Base-by-base conservation (phyloP, 2,113 vertebrate genomes). In the Phalacrocorax aristotelis region DNA sequence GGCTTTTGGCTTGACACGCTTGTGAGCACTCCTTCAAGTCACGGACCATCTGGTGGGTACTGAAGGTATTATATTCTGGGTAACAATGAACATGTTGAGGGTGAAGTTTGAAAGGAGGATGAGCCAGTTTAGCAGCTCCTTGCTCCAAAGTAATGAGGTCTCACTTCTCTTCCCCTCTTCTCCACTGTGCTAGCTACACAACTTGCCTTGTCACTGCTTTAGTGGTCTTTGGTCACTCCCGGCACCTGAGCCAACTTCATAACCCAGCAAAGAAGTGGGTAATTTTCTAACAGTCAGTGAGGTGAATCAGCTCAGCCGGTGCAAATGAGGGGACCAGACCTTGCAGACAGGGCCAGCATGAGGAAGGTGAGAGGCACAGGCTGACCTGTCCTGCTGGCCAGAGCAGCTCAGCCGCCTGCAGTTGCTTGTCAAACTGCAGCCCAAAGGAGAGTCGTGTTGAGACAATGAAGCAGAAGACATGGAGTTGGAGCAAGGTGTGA, bases 261-360 rank as follows among this genome's bases (percentile, higher is more conserved):
- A 75, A 84, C 32, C 15, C 23, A n/a, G 57, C n/a, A 70, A 65
- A 65, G 44, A 13, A 36, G 32, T 14, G 22, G 10, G 27, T 44
- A 15, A 44, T 84, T 84, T 93, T 51, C 60, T 65, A 52, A 18
- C 0, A 2, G 23, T 61, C 26, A 36, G 13, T 48, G 36, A 90
- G 64, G 11, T 44, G 40, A 62, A 75, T 57, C 40, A 46, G n/a
- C 27, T 44, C 40, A n/a, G 36, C 36, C 74, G 77, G 6, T 57
- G 55, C 36, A 62, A 75, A 79, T 0, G 0, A 55, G 15, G 9
- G 11, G 38, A 44, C 2, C 0, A 5, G 15, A 48, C 13, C 10
- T 26, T 69, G 58, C 20, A 29, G 66, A 9, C 25, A 36, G 19
- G 38, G 27, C n/a, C 27, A 68, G 48, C 19, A 34, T 1, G 5